phyloP scores from a whole-genome alignment of 2,797 vertebrate species.

The Platyrinchus mystaceus region DNA sequence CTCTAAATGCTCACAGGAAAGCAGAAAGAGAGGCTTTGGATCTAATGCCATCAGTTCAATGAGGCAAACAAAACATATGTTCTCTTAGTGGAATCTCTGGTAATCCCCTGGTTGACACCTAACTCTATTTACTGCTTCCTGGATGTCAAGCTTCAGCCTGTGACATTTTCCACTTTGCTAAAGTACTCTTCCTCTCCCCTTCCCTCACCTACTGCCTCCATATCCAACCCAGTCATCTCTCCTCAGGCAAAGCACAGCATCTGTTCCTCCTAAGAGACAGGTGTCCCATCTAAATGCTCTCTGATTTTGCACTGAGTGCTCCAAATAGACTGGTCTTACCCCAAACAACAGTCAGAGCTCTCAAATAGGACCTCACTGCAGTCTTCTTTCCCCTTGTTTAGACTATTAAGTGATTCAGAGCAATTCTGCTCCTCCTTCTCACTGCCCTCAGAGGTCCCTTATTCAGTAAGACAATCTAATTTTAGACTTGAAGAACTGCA shows the following conservation, averaged over 20 bases:
- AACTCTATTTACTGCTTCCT: not conserved
- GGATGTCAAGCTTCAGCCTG: not conserved
- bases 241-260: not conserved
- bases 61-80: not conserved
- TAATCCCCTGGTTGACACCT: not conserved
- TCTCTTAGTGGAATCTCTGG: not conserved
- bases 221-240: not conserved
- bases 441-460: not conserved
- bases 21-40: not conserved
- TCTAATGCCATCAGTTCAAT: not conserved
- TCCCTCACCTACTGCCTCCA: not conserved
- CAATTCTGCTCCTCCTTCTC: not conserved
- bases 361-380: not conserved
- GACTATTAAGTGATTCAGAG: not conserved
- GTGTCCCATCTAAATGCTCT: not conserved
- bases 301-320: not conserved
- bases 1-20: slow-evolving; percentile 11
- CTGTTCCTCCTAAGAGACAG: not conserved
- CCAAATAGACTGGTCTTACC: not conserved
- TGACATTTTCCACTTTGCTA: not conserved
- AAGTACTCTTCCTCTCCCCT: not conserved
- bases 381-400: not conserved
- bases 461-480: not conserved
- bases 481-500: not conserved
- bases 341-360: not conserved